Evolutionary conservation across 2,888 invertebrate genomes (phyloP), one percentile per base, ranked within the genome.

Genomic region (Anthophora plumipes): DNA sequence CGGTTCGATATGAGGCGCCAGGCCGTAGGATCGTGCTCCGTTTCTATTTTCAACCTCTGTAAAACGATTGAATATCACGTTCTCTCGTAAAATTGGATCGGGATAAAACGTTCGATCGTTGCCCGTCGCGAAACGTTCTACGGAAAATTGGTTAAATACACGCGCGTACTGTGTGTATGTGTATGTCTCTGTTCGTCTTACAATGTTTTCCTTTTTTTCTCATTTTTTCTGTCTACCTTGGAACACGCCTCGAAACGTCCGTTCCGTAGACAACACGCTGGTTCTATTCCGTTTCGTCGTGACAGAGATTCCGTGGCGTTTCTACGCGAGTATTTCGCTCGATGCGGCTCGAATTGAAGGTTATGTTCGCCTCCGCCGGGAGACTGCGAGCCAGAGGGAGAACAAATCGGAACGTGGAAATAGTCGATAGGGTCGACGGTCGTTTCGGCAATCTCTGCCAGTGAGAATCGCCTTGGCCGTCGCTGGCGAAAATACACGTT

Each of bases 1-100:
- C 86, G 86, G 86, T 86, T 86, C 85, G 82, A 86, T 86, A 84
- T 72, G 73, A 86, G 73, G 82, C 84, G 86, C 77, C 85, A 75
- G 79, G 61, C 69, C 68, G 69, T 48, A 54, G 64, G 48, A 77
- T 83, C 55, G 70, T 74, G 71, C 80, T 82, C 54, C 20, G 69
- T 69, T 76, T 72, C 66, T 77, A 71, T 81, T 80, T 80, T 74
- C 41, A 60, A 71, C 63, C 66, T 63, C 54, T 61, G 50, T 66
- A 31, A n/a, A 61, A 50, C 55, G 57, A 72, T 76, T 68, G 43
- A 14, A 67, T 70, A 67, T 57, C 50, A 25, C 46, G 37, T 17
- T 31, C 31, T 31, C 31, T 1, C 22, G 50, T n/a, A n/a, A n/a
- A 46, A 39, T 39, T 39, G 17, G 17, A 77, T 57, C 50, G 17